Evolutionary conservation across 2,113 vertebrate species (phyloP), one percentile per base, ranked within the genome.

Genomic region (Procavia capensis): DNA sequence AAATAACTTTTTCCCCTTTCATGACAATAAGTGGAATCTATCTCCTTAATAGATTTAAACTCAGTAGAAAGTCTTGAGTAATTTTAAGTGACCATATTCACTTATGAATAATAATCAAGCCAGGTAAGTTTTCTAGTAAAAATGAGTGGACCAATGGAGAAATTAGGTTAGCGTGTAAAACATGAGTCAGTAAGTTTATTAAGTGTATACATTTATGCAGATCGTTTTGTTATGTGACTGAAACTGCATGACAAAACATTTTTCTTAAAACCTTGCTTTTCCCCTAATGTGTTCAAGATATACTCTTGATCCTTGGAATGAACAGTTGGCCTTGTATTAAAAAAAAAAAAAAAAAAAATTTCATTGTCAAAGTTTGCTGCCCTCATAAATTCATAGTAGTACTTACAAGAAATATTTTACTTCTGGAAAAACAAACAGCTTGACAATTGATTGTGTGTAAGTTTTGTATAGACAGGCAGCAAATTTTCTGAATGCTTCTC

Each of bases 191-290:
- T 78, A 22, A 78, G 9, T 82, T 9, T 74, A 75, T 70, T 85
- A 88, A 88, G 27, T 83, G 7, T 70, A 41, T 24, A 85, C 9
- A 39, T 85, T 95, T 68, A 83, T 83, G 50, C 45, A 79, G 39
- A 34, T 88, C 7, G 45, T 13, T 92, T 94, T 59, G 20, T 72
- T 85, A 39, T 87, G n/a, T 85, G 74, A 10, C 22, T 25, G 27
- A 88, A 41, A 25, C 25, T 78, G 9, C 50, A 54, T 54, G 17
- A 54, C 14, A 16, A 54, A 54, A 54, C 11, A 13, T 54, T 54
- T 80, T 14, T 91, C 25, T 92, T 54, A 61, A 86, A 88, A 93
- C 11, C 7, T 88, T 81, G 95, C 95, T 90, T 31, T 80, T 84
- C 9, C 20, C 39, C 43, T 20, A 57, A 90, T n/a, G 68, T 63